Evolutionary conservation across 2,888 invertebrate genomes (phyloP).

Genomic region (Trichogramma dendrolimi): DNA sequence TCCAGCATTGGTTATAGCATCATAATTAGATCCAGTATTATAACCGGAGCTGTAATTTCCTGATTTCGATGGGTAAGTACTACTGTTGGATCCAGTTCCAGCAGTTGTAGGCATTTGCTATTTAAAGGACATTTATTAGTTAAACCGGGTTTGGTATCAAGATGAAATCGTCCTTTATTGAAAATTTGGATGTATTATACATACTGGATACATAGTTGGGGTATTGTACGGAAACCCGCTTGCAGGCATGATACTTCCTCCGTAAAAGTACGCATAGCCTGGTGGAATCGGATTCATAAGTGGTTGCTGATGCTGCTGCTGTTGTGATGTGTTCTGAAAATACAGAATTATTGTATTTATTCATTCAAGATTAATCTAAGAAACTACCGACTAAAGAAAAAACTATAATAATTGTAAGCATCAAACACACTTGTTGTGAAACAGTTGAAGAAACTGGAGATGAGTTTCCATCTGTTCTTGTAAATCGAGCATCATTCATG

Average conservation of each 20-base stretch:
- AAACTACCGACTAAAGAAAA: background rate
- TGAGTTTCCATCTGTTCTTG: slow-evolving; percentile 73
- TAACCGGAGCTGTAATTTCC: slow-evolving; percentile 63
- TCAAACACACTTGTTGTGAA: slow-evolving; percentile 60
- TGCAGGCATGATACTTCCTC: slow-evolving; percentile 63
- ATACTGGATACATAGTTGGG: slow-evolving; percentile 67
- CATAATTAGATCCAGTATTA: slow-evolving; percentile 56
- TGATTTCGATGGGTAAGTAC: slow-evolving; percentile 68
- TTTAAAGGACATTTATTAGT: slow-evolving; percentile 4
- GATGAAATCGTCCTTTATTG: background rate
- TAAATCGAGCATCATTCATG: slow-evolving; percentile 67
- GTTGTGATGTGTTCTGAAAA: slow-evolving; percentile 53
- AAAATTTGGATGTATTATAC: slow-evolving; percentile 34
- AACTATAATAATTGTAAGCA: background rate
- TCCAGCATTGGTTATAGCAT: slow-evolving; percentile 45
- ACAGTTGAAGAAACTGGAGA: slow-evolving; percentile 75
- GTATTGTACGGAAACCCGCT: slow-evolving; percentile 69
- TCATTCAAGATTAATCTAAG: background rate
- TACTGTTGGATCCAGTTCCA: slow-evolving; percentile 66
- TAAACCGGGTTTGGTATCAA: no score
- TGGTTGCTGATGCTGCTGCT: slow-evolving; percentile 57
- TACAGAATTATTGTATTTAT: slow-evolving; percentile 10
- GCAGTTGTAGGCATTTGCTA: slow-evolving; percentile 71
- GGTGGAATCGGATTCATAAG: slow-evolving; percentile 66
- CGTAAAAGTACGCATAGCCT: slow-evolving; percentile 71